Base-by-base conservation (phyloP, 2,888 invertebrate species). In the Drosophila differens region DNA sequence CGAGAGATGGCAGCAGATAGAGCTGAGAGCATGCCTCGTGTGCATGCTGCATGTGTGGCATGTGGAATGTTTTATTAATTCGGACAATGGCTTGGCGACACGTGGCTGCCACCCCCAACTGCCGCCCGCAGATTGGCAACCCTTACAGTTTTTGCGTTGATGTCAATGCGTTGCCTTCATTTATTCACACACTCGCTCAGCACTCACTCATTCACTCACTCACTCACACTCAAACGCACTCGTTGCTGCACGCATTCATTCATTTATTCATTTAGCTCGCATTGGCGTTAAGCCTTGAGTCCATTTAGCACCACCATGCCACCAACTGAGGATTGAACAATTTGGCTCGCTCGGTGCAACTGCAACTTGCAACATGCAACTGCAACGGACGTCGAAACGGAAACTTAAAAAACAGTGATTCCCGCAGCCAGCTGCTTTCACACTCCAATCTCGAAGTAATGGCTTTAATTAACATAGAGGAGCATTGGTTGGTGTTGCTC, bases 401-500 rank as follows among this genome's bases (percentile, higher is more conserved):
- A 25, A 51, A 30, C 69, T 22, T 25, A 30, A 9, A 9, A 37
- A 67, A 68, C 39, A 41, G 28, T 35, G 35, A 47, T 47, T n/a
- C 7, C 16, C 16, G n/a, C 39, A 37, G 7, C 28, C 44, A 30
- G n/a, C 39, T 22, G 22, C 32, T 32, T 49, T 0, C 47, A 57
- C 25, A 22, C 32, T 37, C 47, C 47, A 22, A 74, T 80, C 80
- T 87, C 55, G 64, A 67, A 67, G 62, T 84, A 87, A 87, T 84
- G 80, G 80, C 83, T 85, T 84, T 85, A 87, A 84, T 84, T 87
- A 87, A 85, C 85, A 85, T 85, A 60, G 76, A 81, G 68, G 69
- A 47, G 53, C 37, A 25, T 59, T 19, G 49, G 59, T 16, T 63
- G 53, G 39, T 47, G 61, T 47, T 63, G 59, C 30, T 30, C 22